Percentiles rank a stretch among this genome's conserved stretches.
These are phyloP conservation scores for Cerastis leucographa DNA, from an alignment of 2,888 invertebrate species.

Conservation along the genomic window DNA sequence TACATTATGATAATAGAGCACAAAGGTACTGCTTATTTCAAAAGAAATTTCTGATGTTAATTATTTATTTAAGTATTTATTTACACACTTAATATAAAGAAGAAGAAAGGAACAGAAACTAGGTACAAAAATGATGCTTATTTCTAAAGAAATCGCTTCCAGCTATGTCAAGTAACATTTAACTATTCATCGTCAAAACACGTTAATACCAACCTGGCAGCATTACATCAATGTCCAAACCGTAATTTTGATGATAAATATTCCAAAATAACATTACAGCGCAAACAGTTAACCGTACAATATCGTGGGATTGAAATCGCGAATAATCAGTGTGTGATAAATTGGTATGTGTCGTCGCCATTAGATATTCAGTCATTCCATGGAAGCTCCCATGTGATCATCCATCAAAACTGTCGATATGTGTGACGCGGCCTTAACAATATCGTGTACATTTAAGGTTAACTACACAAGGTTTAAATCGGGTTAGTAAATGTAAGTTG, in stretches of 20 bases:
- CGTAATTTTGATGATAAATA: constrained; percentile 57
- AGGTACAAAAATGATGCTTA: too few relatives aligned
- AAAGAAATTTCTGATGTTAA: too few relatives aligned
- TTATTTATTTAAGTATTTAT: too few relatives aligned
- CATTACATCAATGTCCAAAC: constrained; percentile 39
- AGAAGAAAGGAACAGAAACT: too few relatives aligned
- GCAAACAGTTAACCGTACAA: constrained; percentile 42
- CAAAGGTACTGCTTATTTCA: too few relatives aligned
- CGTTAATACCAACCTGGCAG: constrained; percentile 8
- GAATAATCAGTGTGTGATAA: constrained; percentile 75
- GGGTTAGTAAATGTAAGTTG: constrained; percentile 9
- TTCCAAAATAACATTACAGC: constrained; percentile 38
- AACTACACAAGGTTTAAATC: constrained; percentile 17
- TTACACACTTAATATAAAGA: too few relatives aligned
- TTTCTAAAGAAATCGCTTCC: too few relatives aligned
- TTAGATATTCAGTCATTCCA: constrained; percentile 74
- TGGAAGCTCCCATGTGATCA: constrained; percentile 75
- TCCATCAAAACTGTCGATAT: constrained; percentile 82
- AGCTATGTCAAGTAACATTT: not conserved
- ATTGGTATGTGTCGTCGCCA: constrained; percentile 73
- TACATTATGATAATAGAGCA: too few relatives aligned
- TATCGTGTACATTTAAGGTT: constrained; percentile 58
- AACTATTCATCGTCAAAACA: constrained; percentile 14
- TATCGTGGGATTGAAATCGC: constrained; percentile 58
- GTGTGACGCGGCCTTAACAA: constrained; percentile 72